A percentile compares a stretch with the other conserved stretches of the same genome.
Evolutionary conservation across 2,797 vertebrate species (phyloP).

Genomic region (Helarctos malayanus): DNA sequence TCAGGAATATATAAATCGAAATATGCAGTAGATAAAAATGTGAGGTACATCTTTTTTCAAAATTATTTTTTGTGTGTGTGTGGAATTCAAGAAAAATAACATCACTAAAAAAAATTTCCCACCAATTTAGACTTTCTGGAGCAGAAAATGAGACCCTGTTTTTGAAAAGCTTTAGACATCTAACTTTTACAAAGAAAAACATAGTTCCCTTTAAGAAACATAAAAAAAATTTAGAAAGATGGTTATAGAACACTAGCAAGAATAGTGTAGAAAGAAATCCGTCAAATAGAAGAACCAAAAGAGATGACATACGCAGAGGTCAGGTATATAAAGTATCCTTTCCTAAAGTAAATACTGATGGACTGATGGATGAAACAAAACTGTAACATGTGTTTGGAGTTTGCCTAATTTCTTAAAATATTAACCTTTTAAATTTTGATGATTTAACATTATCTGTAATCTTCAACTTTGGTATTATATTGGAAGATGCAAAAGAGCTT

Average conservation of each 20-base stretch:
- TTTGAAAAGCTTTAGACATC: not conserved
- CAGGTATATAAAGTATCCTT: not conserved
- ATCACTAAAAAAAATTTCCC: not conserved
- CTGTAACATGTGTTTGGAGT: accelerated
- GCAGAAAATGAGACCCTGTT: constrained; percentile 42
- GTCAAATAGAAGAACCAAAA: not conserved
- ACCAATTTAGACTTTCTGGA: not conserved
- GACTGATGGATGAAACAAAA: not conserved
- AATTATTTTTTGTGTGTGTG: not conserved
- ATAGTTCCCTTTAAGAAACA: not conserved
- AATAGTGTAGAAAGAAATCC: not conserved
- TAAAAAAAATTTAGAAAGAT: not conserved
- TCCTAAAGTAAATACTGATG: not conserved
- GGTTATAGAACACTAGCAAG: not conserved
- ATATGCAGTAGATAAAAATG: not conserved
- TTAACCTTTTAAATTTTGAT: not conserved
- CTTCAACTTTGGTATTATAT: not conserved
- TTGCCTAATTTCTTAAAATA: not conserved
- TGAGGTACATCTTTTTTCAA: not conserved
- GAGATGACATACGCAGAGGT: not conserved
- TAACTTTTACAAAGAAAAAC: constrained; percentile 25
- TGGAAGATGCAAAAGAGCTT: not conserved
- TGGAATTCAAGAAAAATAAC: not conserved
- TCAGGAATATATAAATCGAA: not conserved
- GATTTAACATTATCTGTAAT: constrained; percentile 3